Conservation (phyloP, 2,797 vertebrate genomes). For the Toxotes lorentzi region DNA sequence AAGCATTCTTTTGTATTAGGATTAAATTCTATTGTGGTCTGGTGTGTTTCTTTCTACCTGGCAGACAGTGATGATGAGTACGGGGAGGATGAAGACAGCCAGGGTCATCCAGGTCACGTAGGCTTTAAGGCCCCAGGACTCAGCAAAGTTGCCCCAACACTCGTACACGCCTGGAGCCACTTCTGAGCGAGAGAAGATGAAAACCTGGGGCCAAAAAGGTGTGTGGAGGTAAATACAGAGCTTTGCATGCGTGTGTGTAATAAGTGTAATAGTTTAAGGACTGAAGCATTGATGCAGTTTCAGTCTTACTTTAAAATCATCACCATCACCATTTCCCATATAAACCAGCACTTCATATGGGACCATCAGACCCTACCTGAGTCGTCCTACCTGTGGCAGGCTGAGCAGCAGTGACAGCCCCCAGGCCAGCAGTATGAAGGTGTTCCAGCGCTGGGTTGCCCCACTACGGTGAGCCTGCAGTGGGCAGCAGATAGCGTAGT, state of each 20-base stretch:
- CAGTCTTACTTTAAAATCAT: not conserved
- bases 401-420: conserved; percentile 89
- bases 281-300: not conserved
- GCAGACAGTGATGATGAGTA: conserved; percentile 87
- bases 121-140: conserved; percentile 89
- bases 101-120: conserved; percentile 93
- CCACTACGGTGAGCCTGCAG: conserved; percentile 89
- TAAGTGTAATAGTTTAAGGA: too few species aligned
- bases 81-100: conserved; percentile 88
- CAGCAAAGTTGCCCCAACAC: conserved; percentile 88
- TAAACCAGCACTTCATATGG: too few species aligned
- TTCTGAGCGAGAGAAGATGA: conserved; percentile 89
- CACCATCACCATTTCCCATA: not conserved
- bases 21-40: not conserved
- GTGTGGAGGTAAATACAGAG: not conserved
- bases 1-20: not conserved
- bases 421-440: conserved; percentile 88
- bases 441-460: conserved; percentile 84
- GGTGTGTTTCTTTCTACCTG: conserved; percentile 64
- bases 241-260: too few species aligned
- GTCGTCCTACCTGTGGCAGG: conserved; percentile 86
- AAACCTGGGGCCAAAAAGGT: conserved; percentile 76
- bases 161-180: conserved; percentile 85
- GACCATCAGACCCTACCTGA: not conserved
- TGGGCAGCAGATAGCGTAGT: conserved; percentile 92